Base-by-base conservation (phyloP, 2,113 vertebrate genomes). In the Nyctibius bracteatus region DNA sequence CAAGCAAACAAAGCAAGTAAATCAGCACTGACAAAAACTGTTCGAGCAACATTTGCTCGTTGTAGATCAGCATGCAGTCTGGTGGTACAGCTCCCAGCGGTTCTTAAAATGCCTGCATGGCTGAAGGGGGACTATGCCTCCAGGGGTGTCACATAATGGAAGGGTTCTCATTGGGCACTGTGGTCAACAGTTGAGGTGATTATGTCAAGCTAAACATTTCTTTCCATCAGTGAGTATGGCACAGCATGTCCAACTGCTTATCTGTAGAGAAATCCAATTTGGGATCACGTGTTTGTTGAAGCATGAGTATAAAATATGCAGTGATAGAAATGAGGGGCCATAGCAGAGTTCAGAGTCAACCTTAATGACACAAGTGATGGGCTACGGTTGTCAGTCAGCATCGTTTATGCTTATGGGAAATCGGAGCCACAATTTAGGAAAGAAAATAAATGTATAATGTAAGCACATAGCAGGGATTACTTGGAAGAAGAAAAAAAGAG, bases 1-100 rank as follows among this genome's bases (percentile, higher is more conserved):
- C 30, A 71, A 88, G 65, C 63, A 91, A 93, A 86, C 83, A 95
- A 85, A 89, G 68, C 86, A 68, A 91, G 88, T 77, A 94, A 94
- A 97, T 95, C 80, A 93, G 71, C 47, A 37, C 59, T 62, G 78
- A 74, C 46, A 92, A 90, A 94, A 70, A 62, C 70, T 44, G 49
- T 71, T 95, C 1, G 10, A 94, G 79, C 73, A 84, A 92, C 55
- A 28, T 81, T 91, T 92, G 49, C 35, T 91, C 0, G 0, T 75
- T 49, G 22, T 20, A 92, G 88, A 73, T 90, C 63, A 89, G 73
- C 5, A 1, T 78, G 47, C 35, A 91, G 58, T 57, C 39, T 46
- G 47, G 67, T 0, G 6, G 37, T 80, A 30, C 52, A 65, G 70
- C 70, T 96, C 91, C 82, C 78, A 46, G 47, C 5, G 28, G 66